Conservation (phyloP, 2,113 vertebrate genomes). For the Nyctibius bracteatus region DNA sequence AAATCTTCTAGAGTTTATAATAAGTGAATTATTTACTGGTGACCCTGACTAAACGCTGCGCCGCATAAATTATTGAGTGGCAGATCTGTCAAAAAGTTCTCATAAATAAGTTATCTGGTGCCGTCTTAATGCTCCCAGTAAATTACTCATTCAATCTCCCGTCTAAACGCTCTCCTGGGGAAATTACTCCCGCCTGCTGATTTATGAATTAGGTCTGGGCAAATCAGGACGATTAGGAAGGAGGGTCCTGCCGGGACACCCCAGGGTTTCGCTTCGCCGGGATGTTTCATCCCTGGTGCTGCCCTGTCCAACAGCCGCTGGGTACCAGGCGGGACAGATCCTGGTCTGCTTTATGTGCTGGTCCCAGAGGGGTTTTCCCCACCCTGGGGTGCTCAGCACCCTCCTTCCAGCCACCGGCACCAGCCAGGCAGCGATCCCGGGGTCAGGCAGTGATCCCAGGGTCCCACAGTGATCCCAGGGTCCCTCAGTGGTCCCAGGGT, state of each 20-base stretch:
- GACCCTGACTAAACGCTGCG: conserved; percentile 55
- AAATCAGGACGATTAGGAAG: not conserved
- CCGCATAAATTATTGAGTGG: conserved; percentile 68
- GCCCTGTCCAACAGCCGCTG: accelerated
- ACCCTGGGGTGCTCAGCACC: too few relatives aligned
- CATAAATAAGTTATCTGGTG: conserved; percentile 68
- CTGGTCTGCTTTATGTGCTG: accelerated
- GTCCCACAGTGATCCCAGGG: too few relatives aligned
- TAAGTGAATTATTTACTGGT: conserved; percentile 73
- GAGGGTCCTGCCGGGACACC: not conserved
- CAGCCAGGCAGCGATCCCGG: accelerated
- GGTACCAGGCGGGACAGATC: accelerated
- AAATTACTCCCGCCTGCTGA: conserved; percentile 19
- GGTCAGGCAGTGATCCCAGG: too few relatives aligned
- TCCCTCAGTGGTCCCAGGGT: not conserved
- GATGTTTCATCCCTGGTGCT: not conserved
- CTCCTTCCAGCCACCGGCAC: too few relatives aligned
- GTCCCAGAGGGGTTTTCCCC: too few relatives aligned
- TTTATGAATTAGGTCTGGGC: conserved; percentile 20
- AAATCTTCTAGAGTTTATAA: conserved; percentile 46
- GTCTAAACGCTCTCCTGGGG: conserved; percentile 39
- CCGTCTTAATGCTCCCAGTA: conserved; percentile 58
- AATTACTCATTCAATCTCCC: conserved; percentile 63
- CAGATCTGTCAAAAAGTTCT: conserved; percentile 66
- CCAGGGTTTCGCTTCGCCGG: not conserved